A percentile compares a stretch with the other conserved stretches of the same genome.
Evolutionary conservation across 2,888 invertebrate genomes (phyloP).

Genomic region (Thymelicus lineola): DNA sequence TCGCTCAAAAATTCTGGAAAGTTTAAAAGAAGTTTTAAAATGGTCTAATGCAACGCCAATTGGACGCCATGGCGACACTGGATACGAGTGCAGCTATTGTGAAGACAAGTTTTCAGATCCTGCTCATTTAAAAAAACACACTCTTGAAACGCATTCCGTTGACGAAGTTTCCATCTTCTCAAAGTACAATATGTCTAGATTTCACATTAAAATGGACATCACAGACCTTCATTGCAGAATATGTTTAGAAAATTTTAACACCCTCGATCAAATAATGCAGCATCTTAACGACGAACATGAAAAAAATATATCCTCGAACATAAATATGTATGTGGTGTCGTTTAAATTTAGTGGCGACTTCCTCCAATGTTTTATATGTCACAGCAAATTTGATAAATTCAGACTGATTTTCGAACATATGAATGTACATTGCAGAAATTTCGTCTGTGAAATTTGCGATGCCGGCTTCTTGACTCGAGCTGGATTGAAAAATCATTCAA

Average conservation of each 20-base stretch:
- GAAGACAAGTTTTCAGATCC: constrained; percentile 54
- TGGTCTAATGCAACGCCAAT: constrained; percentile 66
- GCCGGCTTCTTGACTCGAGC: constrained; percentile 51
- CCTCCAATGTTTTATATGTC: constrained; percentile 60
- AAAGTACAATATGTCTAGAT: constrained; percentile 51
- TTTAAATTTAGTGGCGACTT: constrained; percentile 64
- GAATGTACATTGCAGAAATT: constrained; percentile 60
- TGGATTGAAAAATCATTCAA: constrained; percentile 41
- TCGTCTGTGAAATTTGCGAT: constrained; percentile 55
- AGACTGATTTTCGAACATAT: constrained; percentile 60
- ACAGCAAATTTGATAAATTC: constrained; percentile 55
- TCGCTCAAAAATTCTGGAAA: constrained; percentile 31
- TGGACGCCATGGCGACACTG: constrained; percentile 54
- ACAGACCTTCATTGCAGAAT: constrained; percentile 59
- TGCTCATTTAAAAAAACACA: constrained; percentile 57
- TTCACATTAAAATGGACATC: constrained; percentile 59
- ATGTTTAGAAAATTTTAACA: constrained; percentile 51
- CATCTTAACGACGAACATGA: constrained; percentile 55
- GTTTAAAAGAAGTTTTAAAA: constrained; percentile 55
- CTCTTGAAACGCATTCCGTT: constrained; percentile 56
- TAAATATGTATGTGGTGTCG: constrained; percentile 62
- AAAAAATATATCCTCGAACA: constrained; percentile 52
- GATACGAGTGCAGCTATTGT: constrained; percentile 62
- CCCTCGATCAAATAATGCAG: constrained; percentile 52
- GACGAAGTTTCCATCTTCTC: constrained; percentile 52